Evolutionary conservation across 2,113 vertebrate genomes (phyloP).

Genomic region (Clupea harengus): DNA sequence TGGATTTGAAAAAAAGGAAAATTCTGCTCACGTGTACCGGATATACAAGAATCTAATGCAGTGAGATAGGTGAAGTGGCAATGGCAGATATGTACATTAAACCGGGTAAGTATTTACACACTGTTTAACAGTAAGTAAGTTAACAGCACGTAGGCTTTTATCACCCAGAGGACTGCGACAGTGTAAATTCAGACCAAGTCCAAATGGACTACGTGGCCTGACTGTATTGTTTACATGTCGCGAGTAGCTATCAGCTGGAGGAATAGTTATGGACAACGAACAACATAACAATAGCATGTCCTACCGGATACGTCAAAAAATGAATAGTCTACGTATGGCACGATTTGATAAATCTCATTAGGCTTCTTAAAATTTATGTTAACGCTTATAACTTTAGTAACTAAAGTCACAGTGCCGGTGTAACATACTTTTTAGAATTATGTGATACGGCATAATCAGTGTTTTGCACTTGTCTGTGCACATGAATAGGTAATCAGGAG

Average conservation of each 20-base stretch:
- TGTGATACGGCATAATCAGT: neutral
- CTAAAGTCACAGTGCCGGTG: neutral
- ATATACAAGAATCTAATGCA: neutral
- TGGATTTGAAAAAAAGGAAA: neutral
- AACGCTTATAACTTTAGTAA: neutral
- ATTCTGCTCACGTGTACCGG: constrained; percentile 6
- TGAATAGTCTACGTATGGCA: neutral
- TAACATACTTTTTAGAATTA: neutral
- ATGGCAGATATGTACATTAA: constrained; percentile 6
- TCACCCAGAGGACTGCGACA: neutral
- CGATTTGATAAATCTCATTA: neutral
- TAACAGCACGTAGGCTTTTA: neutral
- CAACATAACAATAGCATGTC: neutral
- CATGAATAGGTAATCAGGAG: constrained; percentile 80
- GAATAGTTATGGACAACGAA: neutral
- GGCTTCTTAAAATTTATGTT: no score
- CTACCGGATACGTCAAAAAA: neutral
- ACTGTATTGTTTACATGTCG: neutral
- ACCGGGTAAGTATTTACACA: neutral
- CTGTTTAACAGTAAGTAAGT: neutral
- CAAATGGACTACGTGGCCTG: neutral
- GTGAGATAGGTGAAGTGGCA: neutral
- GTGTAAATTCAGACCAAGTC: neutral
- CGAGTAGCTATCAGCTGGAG: neutral
- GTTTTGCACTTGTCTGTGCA: neutral